phyloP scores from a whole-genome alignment of 2,797 vertebrate genomes.

The Eurystomus glaucurus region DNA sequence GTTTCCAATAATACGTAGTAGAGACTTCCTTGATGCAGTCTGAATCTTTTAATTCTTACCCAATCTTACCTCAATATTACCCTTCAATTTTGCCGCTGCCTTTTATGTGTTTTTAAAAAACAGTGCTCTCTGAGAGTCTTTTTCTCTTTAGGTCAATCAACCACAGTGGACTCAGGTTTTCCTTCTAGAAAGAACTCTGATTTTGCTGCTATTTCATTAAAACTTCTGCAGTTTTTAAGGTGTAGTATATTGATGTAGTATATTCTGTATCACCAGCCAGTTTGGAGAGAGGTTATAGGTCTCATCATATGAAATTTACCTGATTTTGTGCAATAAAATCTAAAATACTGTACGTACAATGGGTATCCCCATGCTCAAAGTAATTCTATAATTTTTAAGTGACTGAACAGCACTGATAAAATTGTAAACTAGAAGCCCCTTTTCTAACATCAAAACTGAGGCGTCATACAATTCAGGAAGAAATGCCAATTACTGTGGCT shows the following conservation, averaged over 20 bases:
- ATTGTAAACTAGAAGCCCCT: background rate
- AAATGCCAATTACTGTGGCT: background rate
- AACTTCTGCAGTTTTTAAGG: background rate
- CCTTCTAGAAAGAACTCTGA: background rate
- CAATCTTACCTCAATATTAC: background rate
- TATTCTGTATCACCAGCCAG: background rate
- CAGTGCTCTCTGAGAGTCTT: background rate
- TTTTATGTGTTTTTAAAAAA: background rate
- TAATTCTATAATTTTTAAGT: background rate
- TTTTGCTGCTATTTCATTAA: background rate
- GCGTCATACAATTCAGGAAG: background rate
- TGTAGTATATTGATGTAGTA: background rate
- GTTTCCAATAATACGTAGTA: background rate
- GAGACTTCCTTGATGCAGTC: background rate
- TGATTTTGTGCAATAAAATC: background rate
- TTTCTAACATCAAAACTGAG: background rate
- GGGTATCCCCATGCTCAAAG: background rate
- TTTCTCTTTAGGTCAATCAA: background rate
- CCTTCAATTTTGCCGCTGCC: background rate
- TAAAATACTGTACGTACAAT: background rate
- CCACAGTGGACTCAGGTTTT: background rate
- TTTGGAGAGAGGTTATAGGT: background rate
- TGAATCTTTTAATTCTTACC: background rate
- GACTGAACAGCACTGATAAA: background rate
- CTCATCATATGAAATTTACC: background rate